Percentiles rank a stretch among this genome's conserved stretches.
phyloP scores from a whole-genome alignment of 1,140 invertebrate species.

The Aphis gossypii region DNA sequence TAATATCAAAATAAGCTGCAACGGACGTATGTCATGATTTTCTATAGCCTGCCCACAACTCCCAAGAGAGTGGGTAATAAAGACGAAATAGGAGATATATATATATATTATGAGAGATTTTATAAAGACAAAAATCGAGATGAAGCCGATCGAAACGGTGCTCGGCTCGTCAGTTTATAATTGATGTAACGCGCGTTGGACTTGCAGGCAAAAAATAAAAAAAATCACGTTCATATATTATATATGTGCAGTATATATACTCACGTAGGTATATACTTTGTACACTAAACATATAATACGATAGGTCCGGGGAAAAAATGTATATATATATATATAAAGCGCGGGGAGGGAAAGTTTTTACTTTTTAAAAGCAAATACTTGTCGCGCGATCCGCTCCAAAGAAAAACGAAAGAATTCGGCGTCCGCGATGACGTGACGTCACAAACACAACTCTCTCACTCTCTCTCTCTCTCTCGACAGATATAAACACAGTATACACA shows the following conservation, averaged over 20 bases:
- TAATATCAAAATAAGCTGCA: background rate
- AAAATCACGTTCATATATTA: background rate
- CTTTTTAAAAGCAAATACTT: slow-evolving; percentile 58
- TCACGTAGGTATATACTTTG: background rate
- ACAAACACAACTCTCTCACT: background rate
- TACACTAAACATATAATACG: background rate
- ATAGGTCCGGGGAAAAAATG: background rate
- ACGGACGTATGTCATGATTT: background rate
- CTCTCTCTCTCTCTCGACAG: background rate
- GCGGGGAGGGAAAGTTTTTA: slow-evolving; percentile 45
- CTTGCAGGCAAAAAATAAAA: background rate
- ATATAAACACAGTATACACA: background rate
- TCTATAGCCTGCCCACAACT: slow-evolving; percentile 2
- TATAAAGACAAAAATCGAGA: background rate
- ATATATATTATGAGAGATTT: background rate
- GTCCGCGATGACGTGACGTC: slow-evolving; percentile 35
- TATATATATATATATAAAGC: background rate
- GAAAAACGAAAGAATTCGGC: slow-evolving; percentile 45
- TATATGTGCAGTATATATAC: background rate
- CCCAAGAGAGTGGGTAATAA: background rate
- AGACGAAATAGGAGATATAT: background rate
- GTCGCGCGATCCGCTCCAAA: slow-evolving; percentile 19
- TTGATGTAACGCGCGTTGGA: slow-evolving; percentile 8
- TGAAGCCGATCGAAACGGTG: background rate
- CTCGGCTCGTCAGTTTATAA: background rate